Conservation (phyloP, 2,888 invertebrate species). For the Platycnemis pennipes region DNA sequence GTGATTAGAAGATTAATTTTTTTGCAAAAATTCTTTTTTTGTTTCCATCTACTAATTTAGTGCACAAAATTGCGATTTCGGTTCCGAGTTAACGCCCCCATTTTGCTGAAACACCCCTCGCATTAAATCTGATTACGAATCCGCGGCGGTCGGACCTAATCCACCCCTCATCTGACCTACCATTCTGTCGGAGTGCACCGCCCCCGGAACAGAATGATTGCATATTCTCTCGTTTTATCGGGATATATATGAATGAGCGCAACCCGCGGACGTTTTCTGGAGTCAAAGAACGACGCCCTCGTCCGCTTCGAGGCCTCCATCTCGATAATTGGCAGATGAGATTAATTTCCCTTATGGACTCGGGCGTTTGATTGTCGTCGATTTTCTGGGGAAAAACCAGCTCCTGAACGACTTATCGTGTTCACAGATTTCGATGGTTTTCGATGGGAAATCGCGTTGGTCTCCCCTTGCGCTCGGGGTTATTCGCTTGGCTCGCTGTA, state of each 20-base stretch:
- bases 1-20: too few species aligned
- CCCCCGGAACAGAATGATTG: background rate
- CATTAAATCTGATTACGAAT: background rate
- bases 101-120: background rate
- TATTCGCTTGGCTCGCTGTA: background rate
- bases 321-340: conserved; percentile 36
- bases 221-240: background rate
- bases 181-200: background rate
- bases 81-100: background rate
- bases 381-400: conserved; percentile 21
- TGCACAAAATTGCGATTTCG: too few species aligned
- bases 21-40: too few species aligned
- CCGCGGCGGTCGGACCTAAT: background rate
- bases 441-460: background rate
- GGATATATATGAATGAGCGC: background rate
- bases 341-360: conserved; percentile 50
- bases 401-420: background rate
- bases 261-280: background rate
- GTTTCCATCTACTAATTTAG: too few species aligned
- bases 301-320: background rate
- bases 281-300: background rate
- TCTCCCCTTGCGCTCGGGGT: background rate
- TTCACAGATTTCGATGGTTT: conserved; percentile 36
- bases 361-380: background rate
- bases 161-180: background rate